Evolutionary conservation across 1,140 invertebrate species (phyloP).

Genomic region (Atta colombica): DNA sequence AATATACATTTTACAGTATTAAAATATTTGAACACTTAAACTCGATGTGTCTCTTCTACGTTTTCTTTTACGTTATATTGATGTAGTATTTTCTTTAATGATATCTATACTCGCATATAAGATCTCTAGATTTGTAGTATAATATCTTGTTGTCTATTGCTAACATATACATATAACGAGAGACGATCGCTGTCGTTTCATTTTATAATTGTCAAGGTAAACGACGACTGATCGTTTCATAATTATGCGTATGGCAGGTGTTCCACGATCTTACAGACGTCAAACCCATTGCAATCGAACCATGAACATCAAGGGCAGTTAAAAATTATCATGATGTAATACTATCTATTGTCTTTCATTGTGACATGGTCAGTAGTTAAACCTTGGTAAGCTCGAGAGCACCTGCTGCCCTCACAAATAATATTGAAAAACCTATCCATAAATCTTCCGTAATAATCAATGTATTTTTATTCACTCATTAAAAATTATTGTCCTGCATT

Average conservation of each 20-base stretch:
- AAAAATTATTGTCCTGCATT: conserved; percentile 4
- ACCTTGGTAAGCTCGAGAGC: conserved; percentile 35
- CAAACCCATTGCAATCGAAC: conserved; percentile 65
- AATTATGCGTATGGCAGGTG: conserved; percentile 65
- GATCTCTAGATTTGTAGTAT: neutral
- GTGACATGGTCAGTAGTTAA: conserved; percentile 30
- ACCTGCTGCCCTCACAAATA: conserved; percentile 58
- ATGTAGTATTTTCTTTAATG: neutral
- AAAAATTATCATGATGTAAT: conserved; percentile 7
- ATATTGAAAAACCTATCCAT: conserved; percentile 43
- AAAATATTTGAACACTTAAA: conserved; percentile 4
- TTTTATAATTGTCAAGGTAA: conserved; percentile 51
- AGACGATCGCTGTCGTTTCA: neutral
- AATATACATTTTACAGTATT: neutral
- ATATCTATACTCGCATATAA: neutral
- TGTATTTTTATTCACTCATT: conserved; percentile 1
- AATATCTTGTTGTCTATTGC: neutral
- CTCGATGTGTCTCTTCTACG: neutral
- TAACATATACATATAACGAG: neutral
- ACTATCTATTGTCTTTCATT: conserved; percentile 66
- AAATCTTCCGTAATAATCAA: conserved; percentile 21
- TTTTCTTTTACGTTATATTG: neutral
- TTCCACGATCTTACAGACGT: conserved; percentile 65
- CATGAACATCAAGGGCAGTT: conserved; percentile 68
- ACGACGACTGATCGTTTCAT: conserved; percentile 20